These are phyloP conservation scores for Arizona elegans DNA, from an alignment of 2,113 vertebrate genomes.

Conservation along the genomic window DNA sequence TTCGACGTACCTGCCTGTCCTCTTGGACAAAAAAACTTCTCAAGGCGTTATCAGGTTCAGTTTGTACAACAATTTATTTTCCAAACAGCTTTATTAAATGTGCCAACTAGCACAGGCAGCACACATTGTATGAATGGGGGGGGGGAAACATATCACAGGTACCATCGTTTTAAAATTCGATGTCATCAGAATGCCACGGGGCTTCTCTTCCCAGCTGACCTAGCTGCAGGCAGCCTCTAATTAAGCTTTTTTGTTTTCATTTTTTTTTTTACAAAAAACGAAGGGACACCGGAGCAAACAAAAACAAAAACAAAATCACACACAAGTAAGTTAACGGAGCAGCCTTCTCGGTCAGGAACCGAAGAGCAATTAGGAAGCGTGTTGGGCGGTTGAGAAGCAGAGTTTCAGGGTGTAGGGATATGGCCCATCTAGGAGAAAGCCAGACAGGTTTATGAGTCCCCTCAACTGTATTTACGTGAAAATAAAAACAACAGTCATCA, in stretches of 20 bases:
- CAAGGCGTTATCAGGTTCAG: not conserved
- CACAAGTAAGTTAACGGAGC: not conserved
- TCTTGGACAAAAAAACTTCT: not conserved
- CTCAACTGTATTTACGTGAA: not conserved
- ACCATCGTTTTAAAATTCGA: constrained; percentile 64
- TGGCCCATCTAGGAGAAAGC: constrained; percentile 75
- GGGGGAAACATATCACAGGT: constrained; percentile 58
- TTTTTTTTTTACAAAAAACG: not conserved
- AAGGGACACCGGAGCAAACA: constrained; percentile 16
- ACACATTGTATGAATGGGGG: constrained; percentile 55
- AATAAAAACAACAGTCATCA: not conserved
- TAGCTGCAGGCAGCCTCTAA: constrained; percentile 58
- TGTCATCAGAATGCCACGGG: constrained; percentile 48
- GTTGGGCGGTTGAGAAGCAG: constrained; percentile 91
- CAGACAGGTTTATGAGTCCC: not conserved
- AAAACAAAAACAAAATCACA: constrained; percentile 19
- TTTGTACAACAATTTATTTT: constrained; percentile 43
- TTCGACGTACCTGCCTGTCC: not conserved
- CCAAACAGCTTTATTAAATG: constrained; percentile 69
- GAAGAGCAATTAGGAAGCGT: constrained; percentile 77
- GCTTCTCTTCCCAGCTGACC: constrained; percentile 45
- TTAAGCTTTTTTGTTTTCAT: constrained; percentile 31
- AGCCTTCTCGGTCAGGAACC: constrained; percentile 38
- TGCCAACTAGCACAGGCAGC: constrained; percentile 62
- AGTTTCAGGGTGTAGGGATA: constrained; percentile 92